Evolutionary conservation across 2,888 invertebrate species (phyloP), one percentile per base, ranked within the genome.

Genomic region (Chaetoderma sp.): DNA sequence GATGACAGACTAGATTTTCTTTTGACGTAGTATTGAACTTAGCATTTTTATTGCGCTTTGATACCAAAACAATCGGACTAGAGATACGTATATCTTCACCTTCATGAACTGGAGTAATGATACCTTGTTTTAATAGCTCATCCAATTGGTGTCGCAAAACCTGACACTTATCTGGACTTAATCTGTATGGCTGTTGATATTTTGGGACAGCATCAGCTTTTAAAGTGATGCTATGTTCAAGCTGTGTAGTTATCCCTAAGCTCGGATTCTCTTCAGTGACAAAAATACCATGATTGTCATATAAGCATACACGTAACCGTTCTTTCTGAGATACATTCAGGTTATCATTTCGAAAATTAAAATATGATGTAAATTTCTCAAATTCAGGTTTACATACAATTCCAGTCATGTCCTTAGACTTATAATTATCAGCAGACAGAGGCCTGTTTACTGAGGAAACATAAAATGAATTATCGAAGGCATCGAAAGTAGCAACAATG

Each of bases 141-240:
- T 57, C 57, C 27, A 57, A 44, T 44, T 42, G 42, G 18, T 57
- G 42, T 16, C 57, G n/a, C 3, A 57, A 57, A 5, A 54, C 55
- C n/a, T 54, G 32, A 18, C 55, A 33, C n/a, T 56, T 56, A 8
- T 56, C 56, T 28, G 56, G 56, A 2, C 39, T 21, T 10, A 56
- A 25, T 6, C 56, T 16, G 25, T 56, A 39, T 39, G 56, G 39
- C 21, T 25, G n/a, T n/a, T 56, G 56, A 21, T 56, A 25, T 6
- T 33, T 39, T 39, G 56, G 18, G 4, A 21, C 16, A 6, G 56
- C 56, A 18, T 56, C 56, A 3, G 56, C 39, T 36, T 56, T 56
- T 18, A 56, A 39, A 23, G 4, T 5, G 23, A 56, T 56, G n/a
- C 5, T 36, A 39, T 56, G 56, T 56, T 56, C 25, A 3, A 36